Evolutionary conservation across 2,113 vertebrate genomes (phyloP).

Genomic region (Sturnira hondurensis): DNA sequence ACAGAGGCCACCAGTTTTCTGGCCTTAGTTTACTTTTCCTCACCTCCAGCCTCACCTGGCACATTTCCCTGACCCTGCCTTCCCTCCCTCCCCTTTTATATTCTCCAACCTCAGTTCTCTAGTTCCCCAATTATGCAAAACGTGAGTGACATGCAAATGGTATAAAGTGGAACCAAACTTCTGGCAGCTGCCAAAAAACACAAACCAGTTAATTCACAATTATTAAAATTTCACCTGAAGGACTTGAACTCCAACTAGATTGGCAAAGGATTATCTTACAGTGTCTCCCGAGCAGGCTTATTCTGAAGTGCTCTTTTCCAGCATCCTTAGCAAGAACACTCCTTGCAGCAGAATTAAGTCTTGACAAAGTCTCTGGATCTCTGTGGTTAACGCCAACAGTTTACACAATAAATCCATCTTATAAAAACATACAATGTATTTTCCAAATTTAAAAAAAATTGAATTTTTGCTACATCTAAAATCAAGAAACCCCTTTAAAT

Average conservation of each 20-base stretch:
- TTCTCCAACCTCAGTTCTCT: background rate
- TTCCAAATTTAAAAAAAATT: background rate
- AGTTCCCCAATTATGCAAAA: background rate
- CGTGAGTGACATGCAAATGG: background rate
- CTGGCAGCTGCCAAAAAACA: background rate
- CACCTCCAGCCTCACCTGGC: background rate
- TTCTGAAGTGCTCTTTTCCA: background rate
- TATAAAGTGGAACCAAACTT: background rate
- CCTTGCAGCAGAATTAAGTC: background rate
- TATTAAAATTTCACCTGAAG: conserved; percentile 28
- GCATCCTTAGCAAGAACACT: background rate
- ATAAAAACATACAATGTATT: conserved; percentile 9
- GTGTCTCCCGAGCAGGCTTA: background rate
- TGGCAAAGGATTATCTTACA: background rate
- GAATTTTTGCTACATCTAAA: background rate
- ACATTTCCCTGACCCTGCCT: background rate
- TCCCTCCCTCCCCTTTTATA: background rate
- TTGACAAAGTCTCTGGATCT: background rate
- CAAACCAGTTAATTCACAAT: background rate
- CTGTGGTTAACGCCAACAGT: background rate
- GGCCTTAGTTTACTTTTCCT: background rate
- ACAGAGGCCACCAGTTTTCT: background rate
- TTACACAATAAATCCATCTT: background rate
- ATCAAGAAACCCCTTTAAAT: background rate
- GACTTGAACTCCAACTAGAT: background rate